Percentiles rank a stretch among this genome's conserved stretches.
Evolutionary conservation across 2,888 invertebrate genomes (phyloP).

Genomic region (Caenorhabditis afra): DNA sequence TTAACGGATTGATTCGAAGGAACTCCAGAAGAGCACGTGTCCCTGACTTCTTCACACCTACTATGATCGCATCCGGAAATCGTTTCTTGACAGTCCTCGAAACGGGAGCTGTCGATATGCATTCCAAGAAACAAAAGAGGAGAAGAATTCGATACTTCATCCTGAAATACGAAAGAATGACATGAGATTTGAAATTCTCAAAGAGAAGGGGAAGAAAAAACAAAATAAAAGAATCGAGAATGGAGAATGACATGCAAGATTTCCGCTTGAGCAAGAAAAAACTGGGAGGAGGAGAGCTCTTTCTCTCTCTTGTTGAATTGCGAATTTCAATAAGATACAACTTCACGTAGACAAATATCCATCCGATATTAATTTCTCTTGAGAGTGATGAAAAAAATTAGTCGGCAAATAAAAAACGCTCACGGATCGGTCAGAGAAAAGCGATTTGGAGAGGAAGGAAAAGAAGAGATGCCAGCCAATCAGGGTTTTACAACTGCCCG

Average conservation of each 20-base stretch:
- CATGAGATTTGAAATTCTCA: slow-evolving; percentile 11
- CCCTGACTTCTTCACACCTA: slow-evolving; percentile 95
- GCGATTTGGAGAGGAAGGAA: background rate
- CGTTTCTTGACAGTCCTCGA: slow-evolving; percentile 55
- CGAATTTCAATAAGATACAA: slow-evolving; percentile 41
- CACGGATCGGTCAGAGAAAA: background rate
- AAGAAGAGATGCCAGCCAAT: background rate
- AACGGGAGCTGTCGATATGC: background rate
- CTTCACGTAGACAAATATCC: slow-evolving; percentile 34
- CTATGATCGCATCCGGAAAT: slow-evolving; percentile 92
- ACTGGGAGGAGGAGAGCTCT: slow-evolving; percentile 8
- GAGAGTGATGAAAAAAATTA: slow-evolving; percentile 5
- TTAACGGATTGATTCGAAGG: slow-evolving; percentile 90
- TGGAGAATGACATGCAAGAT: slow-evolving; percentile 55
- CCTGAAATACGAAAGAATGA: slow-evolving; percentile 31
- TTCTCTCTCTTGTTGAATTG: slow-evolving; percentile 22
- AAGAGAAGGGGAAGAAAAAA: slow-evolving; percentile 16
- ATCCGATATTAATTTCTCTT: slow-evolving; percentile 37
- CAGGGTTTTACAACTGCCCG: slow-evolving; percentile 34
- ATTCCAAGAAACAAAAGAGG: slow-evolving; percentile 17
- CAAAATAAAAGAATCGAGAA: slow-evolving; percentile 33
- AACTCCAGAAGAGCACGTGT: slow-evolving; percentile 90
- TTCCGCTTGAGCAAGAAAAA: slow-evolving; percentile 55
- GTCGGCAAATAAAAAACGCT: background rate
- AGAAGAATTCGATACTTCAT: slow-evolving; percentile 51